These are phyloP conservation scores for Chloroceryle amazona DNA, from an alignment of 2,797 vertebrate species.

Conservation along the genomic window DNA sequence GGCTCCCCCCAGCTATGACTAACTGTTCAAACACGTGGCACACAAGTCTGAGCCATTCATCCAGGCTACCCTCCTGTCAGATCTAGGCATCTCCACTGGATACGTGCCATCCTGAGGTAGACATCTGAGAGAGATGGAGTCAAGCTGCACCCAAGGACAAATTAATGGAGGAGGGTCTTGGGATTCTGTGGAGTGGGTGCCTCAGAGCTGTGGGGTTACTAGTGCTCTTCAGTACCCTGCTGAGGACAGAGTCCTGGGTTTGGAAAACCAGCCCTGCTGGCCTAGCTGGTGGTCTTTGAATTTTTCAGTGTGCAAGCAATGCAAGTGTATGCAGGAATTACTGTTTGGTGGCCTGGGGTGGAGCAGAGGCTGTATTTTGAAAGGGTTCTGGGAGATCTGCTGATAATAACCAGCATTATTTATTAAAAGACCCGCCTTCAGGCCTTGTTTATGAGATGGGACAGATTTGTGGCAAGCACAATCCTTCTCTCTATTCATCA, in stretches of 20 bases:
- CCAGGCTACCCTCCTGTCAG: not conserved
- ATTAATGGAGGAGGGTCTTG: not conserved
- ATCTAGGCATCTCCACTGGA: not conserved
- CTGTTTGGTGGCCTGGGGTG: conserved; percentile 4
- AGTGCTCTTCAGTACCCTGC: not conserved
- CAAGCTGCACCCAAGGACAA: not conserved
- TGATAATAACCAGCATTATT: not conserved
- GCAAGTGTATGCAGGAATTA: not conserved
- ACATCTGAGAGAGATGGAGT: not conserved
- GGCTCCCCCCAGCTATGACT: not conserved
- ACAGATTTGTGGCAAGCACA: not conserved
- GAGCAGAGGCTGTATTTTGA: conserved; percentile 2
- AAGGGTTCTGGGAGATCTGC: conserved; percentile 8
- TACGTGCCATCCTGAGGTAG: not conserved
- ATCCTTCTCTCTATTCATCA: not conserved
- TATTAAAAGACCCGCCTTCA: not conserved
- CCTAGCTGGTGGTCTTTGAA: not conserved
- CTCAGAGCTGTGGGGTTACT: not conserved
- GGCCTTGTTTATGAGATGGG: not conserved
- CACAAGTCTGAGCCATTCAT: not conserved
- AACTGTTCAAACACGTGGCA: not conserved
- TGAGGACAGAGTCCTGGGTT: not conserved
- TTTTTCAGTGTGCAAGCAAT: not conserved
- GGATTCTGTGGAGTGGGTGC: not conserved
- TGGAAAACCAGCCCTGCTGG: conserved; percentile 42